Base-by-base conservation (phyloP, 2,888 invertebrate genomes). In the Bombylius major region DNA sequence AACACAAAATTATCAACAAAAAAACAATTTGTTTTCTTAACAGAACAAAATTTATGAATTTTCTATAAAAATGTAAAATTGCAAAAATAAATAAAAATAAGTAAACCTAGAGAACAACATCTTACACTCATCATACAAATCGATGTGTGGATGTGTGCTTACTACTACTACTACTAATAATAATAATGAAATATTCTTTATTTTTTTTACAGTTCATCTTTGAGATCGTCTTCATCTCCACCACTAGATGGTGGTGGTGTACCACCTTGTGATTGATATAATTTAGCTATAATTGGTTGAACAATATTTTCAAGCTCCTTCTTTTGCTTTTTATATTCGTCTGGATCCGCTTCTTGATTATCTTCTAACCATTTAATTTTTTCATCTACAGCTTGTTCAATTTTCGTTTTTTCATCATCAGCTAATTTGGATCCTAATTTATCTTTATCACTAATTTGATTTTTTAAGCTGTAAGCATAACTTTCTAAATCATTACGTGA, bases 281-380 rank as follows among this genome's bases (percentile, higher is more conserved):
- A 77, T 77, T 99, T 98, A 55, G 93, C 87, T 69, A 98, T 91
- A 71, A 99, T 98, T 9, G 99, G 99, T 71, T 97, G 95, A 1
- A 96, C 95, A 45, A 96, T 83, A 64, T 91, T 90, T 71, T 97
- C 95, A 53, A 99, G 78, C 63, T 92, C 87, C 73, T 97, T 96
- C 85, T 90, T 97, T 72, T 96, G 92, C 69, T 87, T 87, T 75
- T 93, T 92, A 77, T 89, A 91, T 58, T 94, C 93, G 65, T 94
- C 93, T 0, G 87, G 81, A 59, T 95, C 94, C 0, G 90, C 89
- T 66, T 95, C 94, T 67, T 87, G 87, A 76, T 99, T 96, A 64
- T 89, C 87, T 75, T 99, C 97, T 61, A 99, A 78, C 98, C 98
- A 99, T 69, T 96, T 94, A 73, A 99, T 97, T 63, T 93, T 87